Base-by-base conservation (phyloP, 1,140 invertebrate genomes). In the Diuraphis noxia region DNA sequence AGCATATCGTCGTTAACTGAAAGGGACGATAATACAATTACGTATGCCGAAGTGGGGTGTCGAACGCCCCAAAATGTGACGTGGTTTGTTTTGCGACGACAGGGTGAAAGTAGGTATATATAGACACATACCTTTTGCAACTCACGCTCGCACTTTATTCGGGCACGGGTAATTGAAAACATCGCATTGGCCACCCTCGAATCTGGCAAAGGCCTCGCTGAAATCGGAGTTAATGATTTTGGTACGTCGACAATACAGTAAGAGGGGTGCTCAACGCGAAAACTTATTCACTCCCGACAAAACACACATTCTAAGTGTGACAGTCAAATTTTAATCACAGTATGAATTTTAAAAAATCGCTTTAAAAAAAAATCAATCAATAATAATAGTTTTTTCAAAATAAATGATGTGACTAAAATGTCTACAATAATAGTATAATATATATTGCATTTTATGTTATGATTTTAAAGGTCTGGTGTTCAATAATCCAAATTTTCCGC, bases 51-150 rank as follows among this genome's bases (percentile, higher is more conserved):
- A 13, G 13, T 72, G 56, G 56, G 56, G 30, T 72, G 56, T 72
- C n/a, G n/a, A 72, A 72, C 56, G 56, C 30, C 56, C 30, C n/a
- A 72, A 72, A 72, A n/a, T 72, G 56, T 13, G 46, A 49, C 46
- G 19, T 49, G 19, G 46, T 49, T 49, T 49, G 46, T 49, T 21
- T 49, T 49, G 46, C 19, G 30, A 72, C 13, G 56, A n/a, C 56
- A 72, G 13, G 4, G n/a, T 21, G 30, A 63, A n/a, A 63, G 56
- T 63, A 63, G 30, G 41, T 43, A 46, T 46, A 46, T 46, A 72
- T 72, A 72, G 56, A 72, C 56, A 72, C 56, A 72, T 72, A 72
- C 56, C 56, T 72, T 72, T 72, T 72, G 56, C 56, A 72, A 72
- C 56, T 72, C 56, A 72, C 5, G 56, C n/a, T 72, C 56, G 30